A percentile compares a stretch with the other conserved stretches of the same genome.
Conservation (phyloP, 2,888 invertebrate genomes). For the Sycophila texana region DNA sequence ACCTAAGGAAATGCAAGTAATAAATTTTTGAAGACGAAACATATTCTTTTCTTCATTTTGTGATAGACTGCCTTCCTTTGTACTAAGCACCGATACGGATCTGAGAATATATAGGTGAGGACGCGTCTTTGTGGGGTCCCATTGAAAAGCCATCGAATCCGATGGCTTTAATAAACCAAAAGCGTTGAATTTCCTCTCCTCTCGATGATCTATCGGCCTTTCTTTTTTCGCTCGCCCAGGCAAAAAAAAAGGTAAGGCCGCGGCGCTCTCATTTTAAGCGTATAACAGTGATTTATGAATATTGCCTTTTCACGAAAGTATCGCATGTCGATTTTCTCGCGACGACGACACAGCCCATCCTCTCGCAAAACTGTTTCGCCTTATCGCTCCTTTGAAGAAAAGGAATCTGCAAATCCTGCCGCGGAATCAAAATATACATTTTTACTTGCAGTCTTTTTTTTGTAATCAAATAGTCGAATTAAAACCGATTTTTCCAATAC, state of each 20-base stretch:
- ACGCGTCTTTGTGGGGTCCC: background rate
- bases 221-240: conserved; percentile 9
- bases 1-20: too few relatives aligned
- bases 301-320: conserved; percentile 71
- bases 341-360: conserved; percentile 19
- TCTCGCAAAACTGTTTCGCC: conserved; percentile 40
- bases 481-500: too few relatives aligned
- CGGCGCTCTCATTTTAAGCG: conserved; percentile 73
- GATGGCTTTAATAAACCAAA: conserved; percentile 44
- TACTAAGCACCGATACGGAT: too few relatives aligned
- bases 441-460: background rate
- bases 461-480: too few relatives aligned
- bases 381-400: conserved; percentile 25
- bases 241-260: conserved; percentile 44
- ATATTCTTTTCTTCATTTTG: too few relatives aligned
- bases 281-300: conserved; percentile 75
- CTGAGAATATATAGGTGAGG: too few relatives aligned
- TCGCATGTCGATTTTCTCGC: conserved; percentile 63
- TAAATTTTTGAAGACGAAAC: too few relatives aligned
- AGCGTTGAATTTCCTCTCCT: conserved; percentile 25
- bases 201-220: conserved; percentile 40
- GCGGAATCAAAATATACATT: conserved; percentile 35
- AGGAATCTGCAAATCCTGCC: conserved; percentile 43
- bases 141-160: conserved; percentile 47
- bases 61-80: too few relatives aligned